phyloP scores from a whole-genome alignment of 35 echinoderm and acorn worm genomes.

The Diadema setosum region DNA sequence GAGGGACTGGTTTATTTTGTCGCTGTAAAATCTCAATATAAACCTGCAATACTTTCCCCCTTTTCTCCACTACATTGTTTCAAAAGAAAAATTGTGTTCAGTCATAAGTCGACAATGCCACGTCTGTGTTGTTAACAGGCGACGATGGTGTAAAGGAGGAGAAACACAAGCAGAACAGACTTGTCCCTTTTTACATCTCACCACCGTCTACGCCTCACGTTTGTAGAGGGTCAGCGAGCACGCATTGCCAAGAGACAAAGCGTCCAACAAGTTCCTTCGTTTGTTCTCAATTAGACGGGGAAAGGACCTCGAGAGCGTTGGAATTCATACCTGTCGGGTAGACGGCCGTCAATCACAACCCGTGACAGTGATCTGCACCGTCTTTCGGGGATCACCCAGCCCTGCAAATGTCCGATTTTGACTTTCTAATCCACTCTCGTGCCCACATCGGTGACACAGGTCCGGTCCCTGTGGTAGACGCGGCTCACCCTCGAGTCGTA shows the following conservation, averaged over 20 bases:
- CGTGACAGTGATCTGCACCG: neutral
- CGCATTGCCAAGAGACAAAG: neutral
- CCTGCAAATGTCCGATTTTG: conserved; percentile 16
- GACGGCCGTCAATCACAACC: neutral
- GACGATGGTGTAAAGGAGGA: neutral
- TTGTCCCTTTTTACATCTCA: neutral
- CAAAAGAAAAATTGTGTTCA: conserved; percentile 1
- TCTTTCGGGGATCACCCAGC: neutral
- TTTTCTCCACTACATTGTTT: neutral
- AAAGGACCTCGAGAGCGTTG: neutral
- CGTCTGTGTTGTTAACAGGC: neutral
- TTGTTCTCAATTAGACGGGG: neutral
- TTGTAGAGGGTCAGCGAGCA: neutral
- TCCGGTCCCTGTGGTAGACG: neutral
- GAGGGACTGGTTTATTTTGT: neutral
- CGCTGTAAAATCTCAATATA: neutral
- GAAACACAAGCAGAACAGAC: no score
- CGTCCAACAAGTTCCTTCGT: neutral
- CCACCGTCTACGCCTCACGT: neutral
- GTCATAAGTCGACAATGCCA: neutral
- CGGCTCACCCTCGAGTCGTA: neutral
- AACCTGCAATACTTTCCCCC: neutral
- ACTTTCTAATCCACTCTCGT: conserved; percentile 17
- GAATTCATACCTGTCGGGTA: neutral
- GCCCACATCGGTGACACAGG: neutral